A percentile compares a stretch with the other conserved stretches of the same genome.
phyloP scores from a whole-genome alignment of 1,140 invertebrate species.

The Hypsibius dujardini region DNA sequence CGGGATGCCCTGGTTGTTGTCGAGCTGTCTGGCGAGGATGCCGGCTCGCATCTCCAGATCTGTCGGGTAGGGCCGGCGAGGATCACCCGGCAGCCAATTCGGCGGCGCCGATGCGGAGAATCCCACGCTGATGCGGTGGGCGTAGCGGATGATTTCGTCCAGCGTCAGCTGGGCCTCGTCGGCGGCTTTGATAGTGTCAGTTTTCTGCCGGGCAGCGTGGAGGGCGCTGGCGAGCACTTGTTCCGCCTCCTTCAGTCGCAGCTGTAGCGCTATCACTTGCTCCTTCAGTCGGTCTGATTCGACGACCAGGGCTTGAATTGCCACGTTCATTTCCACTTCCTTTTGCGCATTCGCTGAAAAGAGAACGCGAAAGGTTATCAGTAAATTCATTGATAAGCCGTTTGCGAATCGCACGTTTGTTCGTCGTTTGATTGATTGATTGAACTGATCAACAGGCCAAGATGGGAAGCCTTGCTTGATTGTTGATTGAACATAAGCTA shows the following conservation, averaged over 20 bases:
- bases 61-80: slow-evolving; percentile 23
- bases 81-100: slow-evolving; percentile 25
- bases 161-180: slow-evolving; percentile 24
- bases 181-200: slow-evolving; percentile 24
- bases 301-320: background rate
- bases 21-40: slow-evolving; percentile 1
- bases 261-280: background rate
- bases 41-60: slow-evolving; percentile 21
- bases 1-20: background rate
- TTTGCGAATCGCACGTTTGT: too few species aligned
- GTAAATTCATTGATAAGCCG: too few species aligned
- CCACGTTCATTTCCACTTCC: background rate
- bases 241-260: slow-evolving; percentile 6
- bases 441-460: too few species aligned
- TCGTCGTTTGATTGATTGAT: too few species aligned
- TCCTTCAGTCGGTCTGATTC: background rate
- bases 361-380: too few species aligned
- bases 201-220: slow-evolving; percentile 23
- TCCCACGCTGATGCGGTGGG: slow-evolving; percentile 22
- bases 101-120: slow-evolving; percentile 24
- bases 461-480: too few species aligned
- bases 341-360: background rate
- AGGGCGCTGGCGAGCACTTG: slow-evolving; percentile 11
- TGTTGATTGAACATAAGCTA: too few species aligned
- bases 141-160: slow-evolving; percentile 24